These are phyloP conservation scores for Polietes domitor DNA, from an alignment of 2,888 invertebrate species.

Conservation along the genomic window DNA sequence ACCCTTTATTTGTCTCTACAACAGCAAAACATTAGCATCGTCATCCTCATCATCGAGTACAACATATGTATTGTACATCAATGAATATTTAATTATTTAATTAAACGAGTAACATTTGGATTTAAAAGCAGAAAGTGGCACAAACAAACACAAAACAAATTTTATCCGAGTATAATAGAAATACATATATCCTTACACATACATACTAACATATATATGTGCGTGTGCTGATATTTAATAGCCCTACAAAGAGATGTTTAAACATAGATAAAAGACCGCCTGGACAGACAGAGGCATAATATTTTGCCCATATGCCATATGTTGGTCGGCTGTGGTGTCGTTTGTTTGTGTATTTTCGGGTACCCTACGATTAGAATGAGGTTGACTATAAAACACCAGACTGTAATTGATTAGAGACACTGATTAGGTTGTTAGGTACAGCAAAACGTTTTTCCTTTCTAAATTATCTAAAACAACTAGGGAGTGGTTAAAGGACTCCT, in stretches of 20 bases:
- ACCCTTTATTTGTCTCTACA: too few species aligned
- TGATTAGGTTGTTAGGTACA: too few species aligned
- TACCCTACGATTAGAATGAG: neutral
- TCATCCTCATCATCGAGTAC: neutral
- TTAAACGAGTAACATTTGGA: constrained; percentile 59
- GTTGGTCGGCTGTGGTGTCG: neutral
- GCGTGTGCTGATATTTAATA: neutral
- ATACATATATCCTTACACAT: too few species aligned
- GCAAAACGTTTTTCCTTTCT: too few species aligned
- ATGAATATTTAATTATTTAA: constrained; percentile 64
- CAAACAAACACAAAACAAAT: constrained; percentile 16
- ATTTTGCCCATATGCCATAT: constrained; percentile 27
- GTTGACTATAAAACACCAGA: neutral
- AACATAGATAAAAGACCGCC: constrained; percentile 6
- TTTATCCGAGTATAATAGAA: too few species aligned
- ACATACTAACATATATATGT: neutral
- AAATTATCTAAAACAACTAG: too few species aligned
- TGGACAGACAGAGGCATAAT: constrained; percentile 15
- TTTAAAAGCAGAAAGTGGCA: constrained; percentile 19
- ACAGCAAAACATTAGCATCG: neutral
- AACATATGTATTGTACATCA: constrained; percentile 23
- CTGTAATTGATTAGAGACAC: neutral
- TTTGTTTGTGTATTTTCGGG: neutral
- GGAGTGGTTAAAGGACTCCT: too few species aligned
- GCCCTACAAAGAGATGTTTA: constrained; percentile 11